phyloP scores from a whole-genome alignment of 2,888 invertebrate genomes.

The Eupithecia centaureata region DNA sequence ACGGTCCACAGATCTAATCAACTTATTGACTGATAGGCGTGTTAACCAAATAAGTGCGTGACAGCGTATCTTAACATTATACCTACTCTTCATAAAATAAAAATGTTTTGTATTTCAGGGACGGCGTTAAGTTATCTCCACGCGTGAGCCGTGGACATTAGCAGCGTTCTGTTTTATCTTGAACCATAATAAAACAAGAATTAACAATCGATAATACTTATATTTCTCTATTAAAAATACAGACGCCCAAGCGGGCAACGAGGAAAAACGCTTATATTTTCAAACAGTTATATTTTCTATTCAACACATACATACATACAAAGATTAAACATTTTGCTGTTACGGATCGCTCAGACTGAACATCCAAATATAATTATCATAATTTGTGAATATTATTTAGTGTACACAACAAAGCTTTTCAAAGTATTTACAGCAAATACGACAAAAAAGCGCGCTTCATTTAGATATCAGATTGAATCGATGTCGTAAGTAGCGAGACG shows the following conservation, averaged over 20 bases:
- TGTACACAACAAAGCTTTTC: slow-evolving; percentile 53
- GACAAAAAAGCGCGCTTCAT: slow-evolving; percentile 46
- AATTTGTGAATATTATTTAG: slow-evolving; percentile 41
- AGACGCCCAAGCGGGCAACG: slow-evolving; percentile 59
- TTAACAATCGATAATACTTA: slow-evolving; percentile 68
- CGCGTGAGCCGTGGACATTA: neutral
- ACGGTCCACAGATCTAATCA: neutral
- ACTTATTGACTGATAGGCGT: neutral
- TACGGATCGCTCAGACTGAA: slow-evolving; percentile 76
- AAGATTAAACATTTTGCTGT: slow-evolving; percentile 61
- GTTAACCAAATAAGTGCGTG: neutral
- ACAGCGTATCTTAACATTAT: too few species aligned
- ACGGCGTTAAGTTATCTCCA: neutral
- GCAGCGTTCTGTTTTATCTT: neutral
- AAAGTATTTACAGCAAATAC: slow-evolving; percentile 61
- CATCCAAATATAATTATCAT: slow-evolving; percentile 45
- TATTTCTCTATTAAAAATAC: slow-evolving; percentile 80
- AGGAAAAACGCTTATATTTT: slow-evolving; percentile 68
- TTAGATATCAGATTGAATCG: slow-evolving; percentile 34
- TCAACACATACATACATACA: slow-evolving; percentile 76
- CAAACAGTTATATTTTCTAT: slow-evolving; percentile 77
- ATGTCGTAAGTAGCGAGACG: slow-evolving; percentile 35
- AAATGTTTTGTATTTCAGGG: neutral
- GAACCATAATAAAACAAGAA: slow-evolving; percentile 59
- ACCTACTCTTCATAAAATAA: neutral